Conservation (phyloP, 2,113 vertebrate genomes). For the Grallaria varia region DNA sequence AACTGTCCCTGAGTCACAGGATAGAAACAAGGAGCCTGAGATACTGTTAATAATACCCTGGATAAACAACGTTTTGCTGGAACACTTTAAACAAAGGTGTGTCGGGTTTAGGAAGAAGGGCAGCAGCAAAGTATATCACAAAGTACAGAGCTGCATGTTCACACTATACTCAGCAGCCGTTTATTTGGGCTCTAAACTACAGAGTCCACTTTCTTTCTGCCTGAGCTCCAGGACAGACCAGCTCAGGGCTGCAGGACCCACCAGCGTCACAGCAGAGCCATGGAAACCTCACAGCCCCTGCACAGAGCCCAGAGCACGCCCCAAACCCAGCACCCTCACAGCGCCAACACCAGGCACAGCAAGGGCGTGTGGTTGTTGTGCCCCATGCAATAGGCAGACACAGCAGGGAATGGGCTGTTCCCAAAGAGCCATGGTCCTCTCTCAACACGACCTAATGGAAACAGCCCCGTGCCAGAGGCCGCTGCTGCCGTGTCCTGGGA, state of each 20-base stretch:
- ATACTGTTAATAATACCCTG: slow-evolving; percentile 42
- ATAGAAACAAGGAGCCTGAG: slow-evolving; percentile 17
- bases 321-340: background rate
- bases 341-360: background rate
- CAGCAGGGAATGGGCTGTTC: background rate
- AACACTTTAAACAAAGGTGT: slow-evolving; percentile 60
- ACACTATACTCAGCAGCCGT: background rate
- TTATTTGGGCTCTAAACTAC: background rate
- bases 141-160: background rate
- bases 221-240: background rate
- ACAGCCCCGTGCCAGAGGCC: background rate
- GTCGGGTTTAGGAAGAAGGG: slow-evolving; percentile 12
- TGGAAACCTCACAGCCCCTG: background rate
- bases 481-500: background rate
- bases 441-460: slow-evolving; percentile 35
- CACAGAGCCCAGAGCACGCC: background rate
- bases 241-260: background rate
- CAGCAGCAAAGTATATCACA: background rate
- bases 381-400: rapidly evolving
- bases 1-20: slow-evolving; percentile 46
- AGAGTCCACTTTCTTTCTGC: background rate
- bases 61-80: slow-evolving; percentile 41
- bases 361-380: background rate
- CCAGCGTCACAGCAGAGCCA: rapidly evolving
- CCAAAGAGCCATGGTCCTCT: background rate